Conservation (phyloP, 2,888 invertebrate genomes). For the Alviniconcha strummeri region DNA sequence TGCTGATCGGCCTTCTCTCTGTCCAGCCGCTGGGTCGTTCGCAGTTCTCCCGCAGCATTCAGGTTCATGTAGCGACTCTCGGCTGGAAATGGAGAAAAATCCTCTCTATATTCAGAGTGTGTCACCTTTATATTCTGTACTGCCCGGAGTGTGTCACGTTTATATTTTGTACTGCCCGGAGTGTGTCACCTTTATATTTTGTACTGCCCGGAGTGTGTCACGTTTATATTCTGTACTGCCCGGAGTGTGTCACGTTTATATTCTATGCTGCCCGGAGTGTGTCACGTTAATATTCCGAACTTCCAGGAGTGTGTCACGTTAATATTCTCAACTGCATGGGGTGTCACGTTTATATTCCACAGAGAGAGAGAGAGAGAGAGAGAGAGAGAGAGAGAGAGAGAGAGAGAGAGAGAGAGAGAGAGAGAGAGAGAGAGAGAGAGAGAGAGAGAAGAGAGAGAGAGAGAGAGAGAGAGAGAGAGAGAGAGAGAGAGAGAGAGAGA, state of each 20-base stretch:
- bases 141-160: not conserved
- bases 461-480: no score
- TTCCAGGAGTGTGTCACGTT: not conserved
- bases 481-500: no score
- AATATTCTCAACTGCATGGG: no score
- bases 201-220: not conserved
- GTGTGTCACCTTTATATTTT: not conserved
- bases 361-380: no score
- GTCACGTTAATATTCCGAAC: not conserved
- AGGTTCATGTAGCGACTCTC: constrained; percentile 2
- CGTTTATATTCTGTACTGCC: not conserved
- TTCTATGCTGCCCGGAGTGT: not conserved
- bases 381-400: no score
- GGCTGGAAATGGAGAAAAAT: constrained; percentile 3
- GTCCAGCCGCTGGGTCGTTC: constrained; percentile 7
- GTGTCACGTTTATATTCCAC: no score
- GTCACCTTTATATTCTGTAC: not conserved
- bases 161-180: not conserved
- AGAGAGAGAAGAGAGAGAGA: no score
- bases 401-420: no score
- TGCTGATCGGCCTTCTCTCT: constrained; percentile 27
- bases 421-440: no score
- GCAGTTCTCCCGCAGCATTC: constrained; percentile 19
- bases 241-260: not conserved
- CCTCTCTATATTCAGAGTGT: not conserved